phyloP scores from a whole-genome alignment of 2,113 vertebrate genomes.

The Podiceps cristatus region DNA sequence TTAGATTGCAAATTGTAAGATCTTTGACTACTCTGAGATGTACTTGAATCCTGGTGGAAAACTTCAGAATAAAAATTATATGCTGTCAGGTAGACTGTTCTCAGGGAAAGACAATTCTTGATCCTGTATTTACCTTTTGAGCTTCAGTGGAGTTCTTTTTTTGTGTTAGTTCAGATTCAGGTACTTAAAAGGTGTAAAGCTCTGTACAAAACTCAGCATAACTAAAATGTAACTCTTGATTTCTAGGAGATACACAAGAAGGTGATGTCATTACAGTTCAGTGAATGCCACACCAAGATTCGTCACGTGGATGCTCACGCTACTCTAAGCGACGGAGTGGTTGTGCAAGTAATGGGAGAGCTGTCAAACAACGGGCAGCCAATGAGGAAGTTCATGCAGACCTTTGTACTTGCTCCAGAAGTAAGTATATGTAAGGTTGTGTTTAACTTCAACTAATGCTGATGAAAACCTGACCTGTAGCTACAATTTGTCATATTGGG shows the following conservation, averaged over 20 bases:
- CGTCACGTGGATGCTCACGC: slow-evolving; percentile 96
- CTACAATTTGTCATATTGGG: not conserved
- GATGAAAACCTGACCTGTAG: not conserved
- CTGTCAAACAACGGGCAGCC: slow-evolving; percentile 95
- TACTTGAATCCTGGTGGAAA: not conserved
- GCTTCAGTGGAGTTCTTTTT: not conserved
- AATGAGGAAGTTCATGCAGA: slow-evolving; percentile 99
- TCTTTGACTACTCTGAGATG: not conserved
- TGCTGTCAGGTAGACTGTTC: not conserved
- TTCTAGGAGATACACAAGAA: slow-evolving; percentile 97
- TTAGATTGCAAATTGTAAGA: not conserved
- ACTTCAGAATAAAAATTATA: not conserved
- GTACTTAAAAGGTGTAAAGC: not conserved
- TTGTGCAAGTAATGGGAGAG: slow-evolving; percentile 97
- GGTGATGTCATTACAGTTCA: slow-evolving; percentile 97
- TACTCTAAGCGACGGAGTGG: slow-evolving; percentile 93
- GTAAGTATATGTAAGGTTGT: slow-evolving; percentile 65
- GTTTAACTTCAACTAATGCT: not conserved
- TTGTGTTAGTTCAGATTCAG: rapidly evolving
- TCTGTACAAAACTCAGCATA: not conserved
- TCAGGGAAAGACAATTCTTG: not conserved
- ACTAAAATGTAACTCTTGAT: not conserved
- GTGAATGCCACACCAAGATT: slow-evolving; percentile 98
- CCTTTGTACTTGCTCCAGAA: slow-evolving; percentile 97
- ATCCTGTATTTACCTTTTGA: not conserved